Evolutionary conservation across 92 coral and sea anemone genomes (phyloP), one percentile per base, ranked within the genome.

Genomic region (Porites lobata): DNA sequence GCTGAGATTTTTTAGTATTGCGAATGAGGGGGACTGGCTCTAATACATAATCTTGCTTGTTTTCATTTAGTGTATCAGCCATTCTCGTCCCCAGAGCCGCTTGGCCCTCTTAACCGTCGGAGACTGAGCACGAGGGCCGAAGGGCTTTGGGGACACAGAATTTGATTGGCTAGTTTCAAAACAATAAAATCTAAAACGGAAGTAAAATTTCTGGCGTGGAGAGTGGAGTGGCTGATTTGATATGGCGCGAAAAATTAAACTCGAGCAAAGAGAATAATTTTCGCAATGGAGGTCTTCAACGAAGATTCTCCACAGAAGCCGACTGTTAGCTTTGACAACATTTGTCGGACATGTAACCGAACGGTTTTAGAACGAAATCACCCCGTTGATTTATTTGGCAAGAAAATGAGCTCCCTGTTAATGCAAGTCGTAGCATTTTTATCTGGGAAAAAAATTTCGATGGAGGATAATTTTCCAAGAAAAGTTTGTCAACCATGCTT

Each of bases 401-500:
- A 38, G 20, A 70, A 43, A 70, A 70, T 50, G 19, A 43, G 7
- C 56, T 43, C 75, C 19, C 54, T 32, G 43, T 38, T 70, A 20
- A 11, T 32, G 13, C 38, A 70, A 14, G 54, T 70, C n/a, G 54
- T 32, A 26, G n/a, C 1, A 18, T 70, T 70, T 70, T 70, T 70
- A 70, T 26, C 75, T 0, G 54, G 54, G 17, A 70, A 29, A 70
- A 50, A 70, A 70, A 17, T 70, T 43, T 26, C 38, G 75, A 26
- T 8, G 32, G 75, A 43, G n/a, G 75, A 70, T 70, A 50, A 50
- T 10, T 70, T 70, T 17, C 75, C 56, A 17, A 70, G 14, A 15
- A 70, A 70, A 70, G 54, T 70, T 17, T 70, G 75, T 18, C 54
- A 70, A 29, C 75, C 75, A 14, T 70, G 75, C 75, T 70, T 32